Conservation (phyloP, 2,888 invertebrate species). For the Allolobophora icterica region DNA sequence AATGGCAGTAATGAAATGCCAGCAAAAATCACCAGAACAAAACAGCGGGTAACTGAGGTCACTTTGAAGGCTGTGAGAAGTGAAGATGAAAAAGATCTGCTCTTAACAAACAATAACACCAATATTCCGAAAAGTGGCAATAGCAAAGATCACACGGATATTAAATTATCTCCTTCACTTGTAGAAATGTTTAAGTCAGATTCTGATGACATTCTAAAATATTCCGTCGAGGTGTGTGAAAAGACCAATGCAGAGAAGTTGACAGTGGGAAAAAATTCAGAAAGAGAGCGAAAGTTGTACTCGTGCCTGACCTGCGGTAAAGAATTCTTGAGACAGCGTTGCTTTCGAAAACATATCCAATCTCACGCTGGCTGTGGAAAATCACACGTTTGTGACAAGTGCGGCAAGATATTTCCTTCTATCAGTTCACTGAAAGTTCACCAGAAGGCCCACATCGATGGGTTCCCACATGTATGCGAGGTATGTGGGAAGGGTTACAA, state of each 20-base stretch:
- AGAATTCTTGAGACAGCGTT: background rate
- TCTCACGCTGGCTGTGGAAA: background rate
- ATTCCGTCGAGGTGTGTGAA: background rate
- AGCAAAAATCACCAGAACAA: background rate
- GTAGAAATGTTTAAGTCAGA: background rate
- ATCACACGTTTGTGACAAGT: conserved; percentile 21
- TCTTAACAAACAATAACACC: background rate
- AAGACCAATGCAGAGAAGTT: background rate
- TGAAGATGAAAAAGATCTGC: background rate
- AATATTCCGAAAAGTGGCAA: background rate
- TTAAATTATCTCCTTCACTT: background rate
- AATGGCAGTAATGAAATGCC: background rate
- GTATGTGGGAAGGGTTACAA: conserved; percentile 27
- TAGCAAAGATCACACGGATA: background rate
- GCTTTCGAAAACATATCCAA: background rate
- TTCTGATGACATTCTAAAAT: background rate
- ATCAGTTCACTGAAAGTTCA: background rate
- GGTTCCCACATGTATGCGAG: conserved; percentile 23
- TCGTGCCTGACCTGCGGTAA: background rate
- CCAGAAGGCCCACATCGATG: background rate
- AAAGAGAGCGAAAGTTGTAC: background rate
- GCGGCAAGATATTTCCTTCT: background rate
- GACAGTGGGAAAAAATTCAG: background rate
- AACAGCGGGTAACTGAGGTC: background rate
- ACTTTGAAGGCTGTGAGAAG: background rate